Evolutionary conservation across 2,797 vertebrate genomes (phyloP).

Genomic region (Microhierax caerulescens): DNA sequence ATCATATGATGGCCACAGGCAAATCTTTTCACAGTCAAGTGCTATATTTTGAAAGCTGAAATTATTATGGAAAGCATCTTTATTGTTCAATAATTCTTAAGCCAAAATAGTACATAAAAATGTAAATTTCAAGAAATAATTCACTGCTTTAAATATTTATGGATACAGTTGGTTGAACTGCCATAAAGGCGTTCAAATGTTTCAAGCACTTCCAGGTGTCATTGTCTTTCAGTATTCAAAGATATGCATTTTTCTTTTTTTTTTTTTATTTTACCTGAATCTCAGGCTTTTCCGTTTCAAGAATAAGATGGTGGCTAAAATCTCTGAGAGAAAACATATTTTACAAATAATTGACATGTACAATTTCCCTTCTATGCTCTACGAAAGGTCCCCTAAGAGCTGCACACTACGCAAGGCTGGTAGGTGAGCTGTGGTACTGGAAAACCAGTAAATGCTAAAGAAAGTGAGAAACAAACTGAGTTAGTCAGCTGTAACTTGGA

Average conservation of each 20-base stretch:
- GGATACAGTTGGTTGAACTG: slow-evolving; percentile 8
- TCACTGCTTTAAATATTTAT: slow-evolving; percentile 66
- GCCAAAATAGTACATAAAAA: slow-evolving; percentile 61
- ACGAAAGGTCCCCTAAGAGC: background rate
- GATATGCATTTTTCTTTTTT: background rate
- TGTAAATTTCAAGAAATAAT: slow-evolving; percentile 64
- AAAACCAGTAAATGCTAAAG: background rate
- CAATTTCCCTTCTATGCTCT: background rate
- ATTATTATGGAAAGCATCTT: slow-evolving; percentile 59
- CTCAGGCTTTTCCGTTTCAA: background rate
- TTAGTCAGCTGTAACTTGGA: background rate
- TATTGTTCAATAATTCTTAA: slow-evolving; percentile 52
- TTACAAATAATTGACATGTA: background rate
- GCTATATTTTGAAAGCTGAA: slow-evolving; percentile 40
- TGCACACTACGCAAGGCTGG: background rate
- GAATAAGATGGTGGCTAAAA: background rate
- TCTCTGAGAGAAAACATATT: background rate
- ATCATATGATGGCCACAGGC: background rate
- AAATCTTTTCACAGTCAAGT: slow-evolving; percentile 19
- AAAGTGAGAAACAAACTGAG: background rate
- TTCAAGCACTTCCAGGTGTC: slow-evolving; percentile 22
- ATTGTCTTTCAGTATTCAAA: slow-evolving; percentile 2
- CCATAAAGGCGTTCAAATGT: background rate
- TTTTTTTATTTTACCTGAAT: background rate
- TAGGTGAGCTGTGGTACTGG: accelerated